A percentile compares a stretch with the other conserved stretches of the same genome.
phyloP scores from a whole-genome alignment of 2,797 vertebrate genomes.

The Sebastes wilsoni region DNA sequence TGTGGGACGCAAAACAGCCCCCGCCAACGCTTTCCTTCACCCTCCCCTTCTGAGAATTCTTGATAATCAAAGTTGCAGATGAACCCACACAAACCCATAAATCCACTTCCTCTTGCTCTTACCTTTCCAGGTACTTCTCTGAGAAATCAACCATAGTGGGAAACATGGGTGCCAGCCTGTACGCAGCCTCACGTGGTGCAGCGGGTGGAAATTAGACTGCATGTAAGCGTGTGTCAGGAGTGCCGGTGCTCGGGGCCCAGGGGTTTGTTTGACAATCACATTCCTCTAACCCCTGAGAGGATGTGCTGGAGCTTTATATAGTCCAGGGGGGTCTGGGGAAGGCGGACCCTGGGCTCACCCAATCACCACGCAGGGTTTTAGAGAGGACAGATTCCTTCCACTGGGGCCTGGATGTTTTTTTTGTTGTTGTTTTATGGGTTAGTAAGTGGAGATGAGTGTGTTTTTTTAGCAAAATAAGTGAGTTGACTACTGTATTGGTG shows the following conservation, averaged over 20 bases:
- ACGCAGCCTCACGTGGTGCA: slow-evolving; percentile 24
- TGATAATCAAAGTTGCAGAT: slow-evolving; percentile 4
- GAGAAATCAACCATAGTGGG: slow-evolving; percentile 88
- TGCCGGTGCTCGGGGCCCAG: slow-evolving; percentile 45
- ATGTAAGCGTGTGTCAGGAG: slow-evolving; percentile 62
- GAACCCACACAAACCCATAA: slow-evolving; percentile 2
- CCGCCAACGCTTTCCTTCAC: background rate
- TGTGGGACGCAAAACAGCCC: slow-evolving; percentile 24
- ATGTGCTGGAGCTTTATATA: slow-evolving; percentile 82
- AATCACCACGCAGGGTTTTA: slow-evolving; percentile 72
- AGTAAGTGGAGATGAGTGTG: slow-evolving; percentile 10
- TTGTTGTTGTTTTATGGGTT: slow-evolving; percentile 16
- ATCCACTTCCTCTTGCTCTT: slow-evolving; percentile 59
- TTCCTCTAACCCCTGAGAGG: slow-evolving; percentile 78
- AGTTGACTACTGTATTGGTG: background rate
- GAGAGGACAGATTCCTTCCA: slow-evolving; percentile 56
- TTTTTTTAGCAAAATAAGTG: background rate
- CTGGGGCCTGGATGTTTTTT: slow-evolving; percentile 16
- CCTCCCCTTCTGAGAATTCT: slow-evolving; percentile 13
- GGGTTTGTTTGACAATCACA: slow-evolving; percentile 75
- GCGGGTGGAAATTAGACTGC: slow-evolving; percentile 46
- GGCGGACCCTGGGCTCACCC: slow-evolving; percentile 73
- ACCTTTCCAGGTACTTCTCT: slow-evolving; percentile 92
- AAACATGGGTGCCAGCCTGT: slow-evolving; percentile 70
- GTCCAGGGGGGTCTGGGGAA: slow-evolving; percentile 52